Evolutionary conservation across 2,888 invertebrate species (phyloP), one percentile per base, ranked within the genome.

Genomic region (Metacarcinus magister): DNA sequence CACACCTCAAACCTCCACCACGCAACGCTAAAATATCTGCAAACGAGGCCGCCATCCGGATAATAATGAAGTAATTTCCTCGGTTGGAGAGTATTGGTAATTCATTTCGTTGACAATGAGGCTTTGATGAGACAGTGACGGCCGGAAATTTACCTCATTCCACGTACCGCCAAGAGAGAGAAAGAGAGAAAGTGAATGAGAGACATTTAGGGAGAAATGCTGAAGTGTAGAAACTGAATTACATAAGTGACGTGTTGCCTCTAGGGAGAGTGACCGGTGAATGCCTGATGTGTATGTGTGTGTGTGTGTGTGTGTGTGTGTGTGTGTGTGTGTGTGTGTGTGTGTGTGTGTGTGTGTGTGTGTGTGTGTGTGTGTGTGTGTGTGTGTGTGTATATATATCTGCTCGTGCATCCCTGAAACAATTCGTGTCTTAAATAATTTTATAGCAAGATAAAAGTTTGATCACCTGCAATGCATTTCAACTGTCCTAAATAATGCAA

Each of bases 41-140:
- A 23, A 10, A 16, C 19, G 5, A 67, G 4, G 4, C 67, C 23
- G 19, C 67, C 67, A 67, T 67, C 23, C 67, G 19, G 67, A 67
- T 23, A 67, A 67, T 67, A 67, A 67, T 67, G 67, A 67, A 67
- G 67, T 67, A 67, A 67, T 67, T 67, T 67, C 23, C 67, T 67
- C 16, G 67, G 10, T 16, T n/a, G 23, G 67, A 67, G 67, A 67
- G n/a, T 67, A 67, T 23, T 67, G 67, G 23, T 67, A 67, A 67
- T 67, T 67, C 67, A 67, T 67, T 67, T 67, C 67, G 67, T 67
- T 67, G 67, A 67, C 67, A 67, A 67, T 67, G 67, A 67, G 67
- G 67, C 23, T 67, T 67, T 67, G 67, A 67, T n/a, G 67, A n/a
- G n/a, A 23, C n/a, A 23, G n/a, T 67, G 67, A 67, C 67, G 67